Percentiles rank a stretch among this genome's conserved stretches.
These are phyloP conservation scores for Siniperca knerii DNA, from an alignment of 2,113 vertebrate species.

Conservation along the genomic window DNA sequence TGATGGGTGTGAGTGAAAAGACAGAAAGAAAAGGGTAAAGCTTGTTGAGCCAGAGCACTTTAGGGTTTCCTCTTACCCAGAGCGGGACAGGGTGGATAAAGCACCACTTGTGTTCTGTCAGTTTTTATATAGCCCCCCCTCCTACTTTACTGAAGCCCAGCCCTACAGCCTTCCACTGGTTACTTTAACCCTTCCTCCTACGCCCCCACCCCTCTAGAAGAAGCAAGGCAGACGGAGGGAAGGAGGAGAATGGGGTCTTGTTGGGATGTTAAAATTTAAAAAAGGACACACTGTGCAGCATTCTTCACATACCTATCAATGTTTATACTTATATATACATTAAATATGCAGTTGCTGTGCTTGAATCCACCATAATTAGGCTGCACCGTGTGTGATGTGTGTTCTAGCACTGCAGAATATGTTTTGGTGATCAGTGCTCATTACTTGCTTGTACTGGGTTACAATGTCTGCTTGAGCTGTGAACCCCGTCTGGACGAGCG, in stretches of 20 bases:
- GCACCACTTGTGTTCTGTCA: constrained; percentile 79
- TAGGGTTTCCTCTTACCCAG: constrained; percentile 76
- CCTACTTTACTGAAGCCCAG: constrained; percentile 58
- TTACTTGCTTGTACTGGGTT: constrained; percentile 14
- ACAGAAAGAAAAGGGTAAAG: constrained; percentile 28
- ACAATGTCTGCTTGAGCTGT: constrained; percentile 46
- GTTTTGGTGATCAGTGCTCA: constrained; percentile 26
- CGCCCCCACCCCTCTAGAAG: constrained; percentile 58
- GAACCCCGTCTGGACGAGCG: constrained; percentile 50
- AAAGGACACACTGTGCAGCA: constrained; percentile 14
- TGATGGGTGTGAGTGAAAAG: constrained; percentile 36
- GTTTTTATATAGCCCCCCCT: constrained; percentile 77
- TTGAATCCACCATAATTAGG: not conserved
- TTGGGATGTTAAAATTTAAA: constrained; percentile 30
- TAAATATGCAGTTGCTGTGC: not conserved
- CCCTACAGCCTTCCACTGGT: constrained; percentile 73
- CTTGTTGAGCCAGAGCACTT: constrained; percentile 63
- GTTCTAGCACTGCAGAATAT: not conserved
- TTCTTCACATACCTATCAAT: constrained; percentile 43
- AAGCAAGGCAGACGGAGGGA: constrained; percentile 51
- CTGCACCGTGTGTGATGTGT: not conserved
- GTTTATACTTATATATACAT: constrained; percentile 8
- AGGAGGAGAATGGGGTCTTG: constrained; percentile 45
- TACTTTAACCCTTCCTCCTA: constrained; percentile 73
- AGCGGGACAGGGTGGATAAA: constrained; percentile 80